Evolutionary conservation across 2,888 invertebrate genomes (phyloP).

Genomic region (Noctuana brunneofusca): DNA sequence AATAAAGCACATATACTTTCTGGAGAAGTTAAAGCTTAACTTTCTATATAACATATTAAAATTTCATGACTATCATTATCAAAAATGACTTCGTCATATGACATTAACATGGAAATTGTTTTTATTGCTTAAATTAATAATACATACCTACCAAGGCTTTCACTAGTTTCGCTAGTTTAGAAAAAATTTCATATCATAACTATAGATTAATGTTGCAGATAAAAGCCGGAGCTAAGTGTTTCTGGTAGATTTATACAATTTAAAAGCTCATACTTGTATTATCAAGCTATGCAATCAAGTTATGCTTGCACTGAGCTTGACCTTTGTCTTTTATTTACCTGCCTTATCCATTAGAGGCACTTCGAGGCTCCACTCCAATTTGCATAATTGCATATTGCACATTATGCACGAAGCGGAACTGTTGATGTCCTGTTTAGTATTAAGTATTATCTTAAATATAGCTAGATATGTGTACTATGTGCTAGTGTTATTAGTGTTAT

Average conservation of each 20-base stretch:
- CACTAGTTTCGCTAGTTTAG: neutral
- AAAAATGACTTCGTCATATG: no score
- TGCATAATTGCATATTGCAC: constrained; percentile 46
- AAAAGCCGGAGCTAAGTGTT: neutral
- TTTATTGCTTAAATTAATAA: no score
- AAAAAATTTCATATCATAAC: neutral
- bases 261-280: constrained; percentile 30
- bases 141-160: neutral
- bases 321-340: constrained; percentile 40
- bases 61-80: no score
- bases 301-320: no score
- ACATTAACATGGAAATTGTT: no score
- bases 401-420: constrained; percentile 38
- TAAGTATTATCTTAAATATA: constrained; percentile 33
- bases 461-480: constrained; percentile 15
- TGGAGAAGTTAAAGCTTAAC: no score
- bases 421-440: constrained; percentile 36
- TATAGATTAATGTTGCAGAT: constrained; percentile 8
- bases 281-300: no score
- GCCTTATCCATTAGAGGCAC: constrained; percentile 42
- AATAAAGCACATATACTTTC: neutral
- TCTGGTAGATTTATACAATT: constrained; percentile 6
- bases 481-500: constrained; percentile 3
- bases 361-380: constrained; percentile 40
- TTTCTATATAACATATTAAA: no score